Percentiles rank a stretch among this genome's conserved stretches.
Conservation (phyloP, 2,797 vertebrate genomes). For the Todus mexicanus region DNA sequence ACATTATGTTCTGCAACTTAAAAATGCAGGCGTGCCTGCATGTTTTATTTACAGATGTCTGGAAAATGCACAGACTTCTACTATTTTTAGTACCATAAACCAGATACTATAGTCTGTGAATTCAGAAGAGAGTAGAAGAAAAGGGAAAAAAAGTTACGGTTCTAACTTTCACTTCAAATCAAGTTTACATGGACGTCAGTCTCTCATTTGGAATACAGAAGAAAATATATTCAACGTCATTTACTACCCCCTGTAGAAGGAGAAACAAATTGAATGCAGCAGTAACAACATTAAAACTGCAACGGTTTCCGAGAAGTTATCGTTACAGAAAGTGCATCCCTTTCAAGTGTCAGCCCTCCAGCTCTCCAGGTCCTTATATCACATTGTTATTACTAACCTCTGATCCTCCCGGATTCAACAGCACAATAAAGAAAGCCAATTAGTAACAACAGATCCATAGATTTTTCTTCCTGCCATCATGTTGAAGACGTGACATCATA, state of each 20-base stretch:
- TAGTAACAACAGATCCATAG: neutral
- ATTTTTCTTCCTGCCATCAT: neutral
- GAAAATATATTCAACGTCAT: neutral
- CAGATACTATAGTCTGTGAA: neutral
- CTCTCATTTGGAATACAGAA: neutral
- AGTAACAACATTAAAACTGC: neutral
- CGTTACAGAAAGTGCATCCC: neutral
- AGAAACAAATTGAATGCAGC: conserved; percentile 18
- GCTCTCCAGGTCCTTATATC: neutral
- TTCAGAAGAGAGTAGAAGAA: neutral
- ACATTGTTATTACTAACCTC: neutral
- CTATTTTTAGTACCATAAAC: conserved; percentile 21
- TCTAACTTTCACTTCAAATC: neutral
- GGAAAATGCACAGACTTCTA: neutral
- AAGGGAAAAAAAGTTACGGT: neutral
- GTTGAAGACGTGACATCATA: neutral
- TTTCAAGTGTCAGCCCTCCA: conserved; percentile 13
- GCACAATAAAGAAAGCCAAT: neutral
- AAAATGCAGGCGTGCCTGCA: neutral
- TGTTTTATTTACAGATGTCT: neutral
- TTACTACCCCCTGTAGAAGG: neutral
- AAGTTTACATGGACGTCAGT: neutral
- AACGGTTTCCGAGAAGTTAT: conserved; percentile 10
- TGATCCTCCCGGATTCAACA: neutral
- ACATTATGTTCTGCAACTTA: neutral